phyloP scores from a whole-genome alignment of 2,113 vertebrate genomes.

The Ophiodon elongatus region DNA sequence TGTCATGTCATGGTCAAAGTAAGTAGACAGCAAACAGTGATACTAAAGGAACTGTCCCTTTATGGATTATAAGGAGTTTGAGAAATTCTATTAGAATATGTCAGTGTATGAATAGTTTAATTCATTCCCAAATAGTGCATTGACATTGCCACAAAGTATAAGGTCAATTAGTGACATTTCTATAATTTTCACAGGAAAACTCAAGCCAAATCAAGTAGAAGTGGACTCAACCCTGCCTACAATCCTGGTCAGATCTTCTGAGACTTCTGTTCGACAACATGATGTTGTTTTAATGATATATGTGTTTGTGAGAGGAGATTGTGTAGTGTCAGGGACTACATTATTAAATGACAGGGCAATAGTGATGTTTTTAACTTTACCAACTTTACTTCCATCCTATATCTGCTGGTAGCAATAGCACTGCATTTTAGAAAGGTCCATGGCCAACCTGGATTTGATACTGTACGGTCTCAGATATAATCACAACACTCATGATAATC shows the following conservation, averaged over 20 bases:
- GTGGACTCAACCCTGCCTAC: neutral
- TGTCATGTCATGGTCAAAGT: conserved; percentile 42
- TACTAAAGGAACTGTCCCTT: neutral
- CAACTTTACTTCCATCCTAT: neutral
- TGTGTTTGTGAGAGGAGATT: neutral
- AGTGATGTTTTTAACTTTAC: neutral
- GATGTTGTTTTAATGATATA: neutral
- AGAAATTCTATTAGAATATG: neutral
- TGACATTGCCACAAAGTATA: neutral
- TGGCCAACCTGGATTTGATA: neutral
- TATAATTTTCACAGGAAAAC: neutral
- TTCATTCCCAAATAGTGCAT: neutral
- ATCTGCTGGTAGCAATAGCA: neutral
- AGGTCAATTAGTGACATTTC: neutral
- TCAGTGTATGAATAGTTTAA: neutral
- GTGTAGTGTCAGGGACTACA: neutral
- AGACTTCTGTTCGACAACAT: neutral
- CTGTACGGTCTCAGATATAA: neutral
- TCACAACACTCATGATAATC: conserved; percentile 21
- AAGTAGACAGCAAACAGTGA: conserved; percentile 22
- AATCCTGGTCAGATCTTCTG: neutral
- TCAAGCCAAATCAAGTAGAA: neutral
- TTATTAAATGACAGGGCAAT: neutral
- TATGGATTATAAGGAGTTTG: neutral
- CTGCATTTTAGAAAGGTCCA: neutral